phyloP scores from a whole-genome alignment of 2,797 vertebrate genomes.

The Crax fasciolata region DNA sequence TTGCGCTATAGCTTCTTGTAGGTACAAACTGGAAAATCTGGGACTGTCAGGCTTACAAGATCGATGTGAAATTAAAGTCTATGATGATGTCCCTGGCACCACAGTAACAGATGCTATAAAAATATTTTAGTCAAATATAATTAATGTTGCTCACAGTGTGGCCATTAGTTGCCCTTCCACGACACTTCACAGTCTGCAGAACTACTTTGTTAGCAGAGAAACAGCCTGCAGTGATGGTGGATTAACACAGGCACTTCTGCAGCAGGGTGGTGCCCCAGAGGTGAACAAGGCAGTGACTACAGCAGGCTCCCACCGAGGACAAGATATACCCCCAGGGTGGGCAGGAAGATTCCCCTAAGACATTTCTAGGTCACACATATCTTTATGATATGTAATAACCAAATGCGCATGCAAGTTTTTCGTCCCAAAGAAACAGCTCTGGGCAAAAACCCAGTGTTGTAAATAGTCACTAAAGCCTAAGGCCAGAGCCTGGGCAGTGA shows the following conservation, averaged over 20 bases:
- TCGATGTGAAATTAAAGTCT: background rate
- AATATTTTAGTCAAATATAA: background rate
- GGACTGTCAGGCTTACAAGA: background rate
- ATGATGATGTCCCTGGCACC: background rate
- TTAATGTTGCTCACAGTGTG: background rate
- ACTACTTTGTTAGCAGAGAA: background rate
- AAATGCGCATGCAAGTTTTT: background rate
- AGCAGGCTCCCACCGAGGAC: background rate
- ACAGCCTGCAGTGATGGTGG: background rate
- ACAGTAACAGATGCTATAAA: background rate
- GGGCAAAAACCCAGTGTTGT: background rate
- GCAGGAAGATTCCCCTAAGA: background rate
- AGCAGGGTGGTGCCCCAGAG: accelerated
- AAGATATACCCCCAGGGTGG: background rate
- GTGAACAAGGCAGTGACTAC: background rate
- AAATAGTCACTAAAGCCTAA: background rate
- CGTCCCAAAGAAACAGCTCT: background rate
- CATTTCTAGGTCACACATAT: background rate
- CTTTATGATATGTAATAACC: background rate
- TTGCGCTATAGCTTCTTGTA: background rate
- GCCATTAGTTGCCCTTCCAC: background rate
- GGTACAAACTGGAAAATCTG: background rate
- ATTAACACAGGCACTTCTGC: accelerated
- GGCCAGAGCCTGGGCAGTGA: background rate
- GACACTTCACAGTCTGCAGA: background rate